Conservation (phyloP, 2,797 vertebrate genomes). For the Mormyrus hasselquistii region DNA sequence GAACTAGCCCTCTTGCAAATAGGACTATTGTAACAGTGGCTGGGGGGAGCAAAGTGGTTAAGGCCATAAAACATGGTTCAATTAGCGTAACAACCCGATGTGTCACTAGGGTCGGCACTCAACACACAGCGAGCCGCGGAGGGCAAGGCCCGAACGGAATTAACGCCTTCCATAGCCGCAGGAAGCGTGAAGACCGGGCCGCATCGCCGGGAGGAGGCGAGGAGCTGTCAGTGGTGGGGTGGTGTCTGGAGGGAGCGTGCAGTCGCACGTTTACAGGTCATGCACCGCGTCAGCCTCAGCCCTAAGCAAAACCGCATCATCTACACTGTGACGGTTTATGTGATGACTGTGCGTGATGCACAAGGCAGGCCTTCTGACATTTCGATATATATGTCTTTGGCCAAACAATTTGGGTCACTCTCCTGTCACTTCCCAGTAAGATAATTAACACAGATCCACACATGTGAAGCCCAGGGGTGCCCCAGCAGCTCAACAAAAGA, state of each 20-base stretch:
- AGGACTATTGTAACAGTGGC: neutral
- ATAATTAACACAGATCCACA: constrained; percentile 48
- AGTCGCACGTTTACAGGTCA: neutral
- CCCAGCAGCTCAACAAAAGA: constrained; percentile 11
- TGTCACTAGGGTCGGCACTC: constrained; percentile 14
- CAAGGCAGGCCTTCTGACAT: constrained; percentile 51
- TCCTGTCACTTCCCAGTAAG: constrained; percentile 47
- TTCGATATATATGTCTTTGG: constrained; percentile 48
- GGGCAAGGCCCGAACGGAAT: constrained; percentile 35
- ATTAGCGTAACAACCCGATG: constrained; percentile 36
- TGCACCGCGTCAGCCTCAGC: neutral
- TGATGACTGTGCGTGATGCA: constrained; percentile 48
- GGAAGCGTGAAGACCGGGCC: neutral
- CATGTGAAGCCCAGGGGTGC: constrained; percentile 43
- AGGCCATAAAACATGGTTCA: constrained; percentile 31
- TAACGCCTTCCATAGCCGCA: neutral
- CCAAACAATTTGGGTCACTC: constrained; percentile 24
- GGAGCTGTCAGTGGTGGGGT: neutral
- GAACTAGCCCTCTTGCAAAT: neutral
- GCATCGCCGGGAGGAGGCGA: too few relatives aligned
- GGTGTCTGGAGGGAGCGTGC: neutral
- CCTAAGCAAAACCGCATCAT: neutral
- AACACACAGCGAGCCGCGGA: constrained; percentile 25
- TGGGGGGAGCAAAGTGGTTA: neutral
- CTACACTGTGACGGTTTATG: neutral